Evolutionary conservation across 2,113 vertebrate species (phyloP).

Genomic region (Mobula hypostoma): DNA sequence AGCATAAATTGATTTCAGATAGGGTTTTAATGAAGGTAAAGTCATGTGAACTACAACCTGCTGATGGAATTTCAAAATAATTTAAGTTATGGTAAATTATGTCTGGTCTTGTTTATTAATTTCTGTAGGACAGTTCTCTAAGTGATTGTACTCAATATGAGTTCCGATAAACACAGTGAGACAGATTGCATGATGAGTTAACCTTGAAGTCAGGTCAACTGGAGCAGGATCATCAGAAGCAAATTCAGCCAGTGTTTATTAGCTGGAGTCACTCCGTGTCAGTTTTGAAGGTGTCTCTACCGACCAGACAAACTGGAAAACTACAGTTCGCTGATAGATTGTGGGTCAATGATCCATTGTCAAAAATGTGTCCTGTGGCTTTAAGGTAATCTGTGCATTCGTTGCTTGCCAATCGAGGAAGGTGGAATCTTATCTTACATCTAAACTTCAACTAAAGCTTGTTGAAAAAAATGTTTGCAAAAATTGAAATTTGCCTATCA

Average conservation of each 20-base stretch:
- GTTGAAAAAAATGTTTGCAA: neutral
- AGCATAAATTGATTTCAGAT: slow-evolving; percentile 13
- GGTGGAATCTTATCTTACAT: neutral
- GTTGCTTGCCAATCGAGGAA: neutral
- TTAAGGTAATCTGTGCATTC: neutral
- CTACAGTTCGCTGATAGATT: neutral
- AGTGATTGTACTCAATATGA: slow-evolving; percentile 19
- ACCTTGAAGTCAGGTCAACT: slow-evolving; percentile 3
- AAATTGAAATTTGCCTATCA: neutral
- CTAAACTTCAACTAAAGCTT: neutral
- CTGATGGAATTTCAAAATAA: neutral
- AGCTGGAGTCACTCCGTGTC: neutral
- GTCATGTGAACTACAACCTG: neutral
- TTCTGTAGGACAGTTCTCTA: neutral
- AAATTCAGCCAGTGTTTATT: neutral
- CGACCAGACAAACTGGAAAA: neutral
- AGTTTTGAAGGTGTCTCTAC: neutral
- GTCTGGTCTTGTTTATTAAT: slow-evolving; percentile 13
- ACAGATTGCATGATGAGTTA: neutral
- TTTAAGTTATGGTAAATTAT: slow-evolving; percentile 27
- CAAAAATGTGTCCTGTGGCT: neutral
- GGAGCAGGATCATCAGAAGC: neutral
- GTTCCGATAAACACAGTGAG: neutral
- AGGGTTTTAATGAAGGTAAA: slow-evolving; percentile 16
- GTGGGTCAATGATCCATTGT: neutral